Base-by-base conservation (phyloP, 1,140 invertebrate species). In the Zaprionus ghesquierei region DNA sequence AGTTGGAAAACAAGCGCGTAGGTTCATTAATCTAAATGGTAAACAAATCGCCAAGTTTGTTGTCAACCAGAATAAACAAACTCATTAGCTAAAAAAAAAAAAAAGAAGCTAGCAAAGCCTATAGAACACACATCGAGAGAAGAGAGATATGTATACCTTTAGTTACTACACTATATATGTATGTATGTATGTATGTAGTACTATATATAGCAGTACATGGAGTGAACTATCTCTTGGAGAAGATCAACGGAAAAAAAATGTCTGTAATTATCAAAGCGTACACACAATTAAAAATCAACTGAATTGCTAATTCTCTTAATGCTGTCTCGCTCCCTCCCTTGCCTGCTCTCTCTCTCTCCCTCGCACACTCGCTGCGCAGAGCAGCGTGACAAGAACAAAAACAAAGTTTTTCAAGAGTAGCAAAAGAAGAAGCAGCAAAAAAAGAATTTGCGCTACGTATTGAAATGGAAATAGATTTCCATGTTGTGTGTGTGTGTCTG, bases 331-430 rank as follows among this genome's bases (percentile, higher is more conserved):
- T 49, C 20, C 31, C 2, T 22, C 6, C 12, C 41, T 68, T 13
- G 5, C 56, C 13, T 8, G 2, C 29, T 38, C 31, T 41, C 20
- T 20, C 27, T 33, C 25, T 53, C n/a, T 23, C 46, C 31, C 15
- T 31, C 10, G 15, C 20, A 4, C 41, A 46, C 41, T 31, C 27
- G 1, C 49, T 81, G 82, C 74, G 75, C 82, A 87, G 82, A 75
- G 79, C 82, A 87, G 82, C 82, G 79, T 86, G 82, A 87, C 82
- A 79, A 76, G 82, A 82, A 87, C 68, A 86, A 79, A 86, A 79
- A 86, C 71, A 82, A 82, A 76, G 31, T 61, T 41, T n/a, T 31
- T 27, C 29, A 31, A 31, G 65, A 53, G 55, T 72, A 46, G 35
- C 66, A 53, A 38, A 54, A 58, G n/a, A 69, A 72, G 12, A 29